phyloP scores from a whole-genome alignment of 1,140 invertebrate genomes.

The Brachionus paranguensis region DNA sequence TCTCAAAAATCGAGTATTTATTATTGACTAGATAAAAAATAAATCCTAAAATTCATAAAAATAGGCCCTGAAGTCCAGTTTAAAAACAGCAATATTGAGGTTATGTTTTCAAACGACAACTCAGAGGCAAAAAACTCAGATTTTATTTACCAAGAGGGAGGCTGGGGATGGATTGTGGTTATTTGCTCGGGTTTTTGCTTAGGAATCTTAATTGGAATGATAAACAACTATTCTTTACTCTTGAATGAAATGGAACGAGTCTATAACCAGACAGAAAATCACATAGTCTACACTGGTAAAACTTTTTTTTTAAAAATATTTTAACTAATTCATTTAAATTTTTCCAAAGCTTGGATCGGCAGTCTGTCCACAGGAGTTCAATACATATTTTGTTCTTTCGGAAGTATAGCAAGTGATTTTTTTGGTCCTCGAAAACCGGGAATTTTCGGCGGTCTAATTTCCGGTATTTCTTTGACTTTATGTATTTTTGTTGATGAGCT shows the following conservation, averaged over 20 bases:
- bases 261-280: conserved; percentile 20
- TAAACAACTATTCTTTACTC: conserved; percentile 23
- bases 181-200: neutral
- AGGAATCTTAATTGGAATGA: conserved; percentile 22
- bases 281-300: conserved; percentile 24
- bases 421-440: conserved; percentile 5
- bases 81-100: neutral
- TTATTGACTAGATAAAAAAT: neutral
- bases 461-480: neutral
- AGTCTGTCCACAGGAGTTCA: conserved; percentile 14
- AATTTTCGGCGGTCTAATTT: neutral
- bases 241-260: conserved; percentile 32
- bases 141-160: conserved; percentile 23
- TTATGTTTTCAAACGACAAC: neutral
- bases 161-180: conserved; percentile 32
- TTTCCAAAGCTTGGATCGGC: conserved; percentile 19
- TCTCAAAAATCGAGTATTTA: neutral
- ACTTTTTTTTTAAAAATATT: no score
- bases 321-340: neutral
- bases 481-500: neutral
- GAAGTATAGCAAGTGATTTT: conserved; percentile 20
- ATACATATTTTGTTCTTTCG: conserved; percentile 20
- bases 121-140: neutral
- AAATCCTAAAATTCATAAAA: neutral
- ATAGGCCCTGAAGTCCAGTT: neutral